Percentiles rank a stretch among this genome's conserved stretches.
phyloP scores from a whole-genome alignment of 64 coral and sea anemone genomes.

The Dendrophyllia cribrosa region DNA sequence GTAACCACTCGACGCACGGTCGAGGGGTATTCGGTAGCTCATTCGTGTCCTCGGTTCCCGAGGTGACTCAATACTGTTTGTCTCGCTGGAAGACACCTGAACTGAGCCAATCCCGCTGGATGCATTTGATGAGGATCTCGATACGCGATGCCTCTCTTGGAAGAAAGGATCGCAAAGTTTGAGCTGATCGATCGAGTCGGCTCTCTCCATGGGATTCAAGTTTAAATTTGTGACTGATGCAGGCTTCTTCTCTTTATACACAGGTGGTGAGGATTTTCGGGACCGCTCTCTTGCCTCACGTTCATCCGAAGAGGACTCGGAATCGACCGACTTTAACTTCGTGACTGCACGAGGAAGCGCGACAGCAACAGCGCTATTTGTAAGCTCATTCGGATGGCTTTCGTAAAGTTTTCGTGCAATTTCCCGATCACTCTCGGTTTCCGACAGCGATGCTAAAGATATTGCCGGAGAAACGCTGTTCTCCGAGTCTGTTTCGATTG shows the following conservation, averaged over 20 bases:
- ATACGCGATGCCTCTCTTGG: constrained; percentile 42
- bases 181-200: constrained; percentile 80
- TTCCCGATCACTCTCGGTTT: constrained; percentile 81
- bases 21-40: constrained; percentile 71
- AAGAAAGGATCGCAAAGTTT: constrained; percentile 93
- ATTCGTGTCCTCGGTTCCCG: constrained; percentile 21
- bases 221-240: constrained; percentile 3
- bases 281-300: neutral
- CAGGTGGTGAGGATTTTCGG: constrained; percentile 16
- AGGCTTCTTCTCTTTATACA: constrained; percentile 31
- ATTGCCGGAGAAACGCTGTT: constrained; percentile 88
- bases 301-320: constrained; percentile 77
- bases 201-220: constrained; percentile 20
- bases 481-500: constrained; percentile 78
- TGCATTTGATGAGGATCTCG: constrained; percentile 83
- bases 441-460: constrained; percentile 84
- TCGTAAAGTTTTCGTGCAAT: constrained; percentile 76
- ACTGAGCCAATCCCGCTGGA: constrained; percentile 85
- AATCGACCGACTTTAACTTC: constrained; percentile 76
- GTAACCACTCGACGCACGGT: constrained; percentile 43
- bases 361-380: neutral
- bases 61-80: constrained; percentile 87
- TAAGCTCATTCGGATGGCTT: neutral
- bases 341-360: constrained; percentile 66
- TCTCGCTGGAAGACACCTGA: constrained; percentile 87